Base-by-base conservation (phyloP, 2,888 invertebrate genomes). In the Syrista parreyssii region DNA sequence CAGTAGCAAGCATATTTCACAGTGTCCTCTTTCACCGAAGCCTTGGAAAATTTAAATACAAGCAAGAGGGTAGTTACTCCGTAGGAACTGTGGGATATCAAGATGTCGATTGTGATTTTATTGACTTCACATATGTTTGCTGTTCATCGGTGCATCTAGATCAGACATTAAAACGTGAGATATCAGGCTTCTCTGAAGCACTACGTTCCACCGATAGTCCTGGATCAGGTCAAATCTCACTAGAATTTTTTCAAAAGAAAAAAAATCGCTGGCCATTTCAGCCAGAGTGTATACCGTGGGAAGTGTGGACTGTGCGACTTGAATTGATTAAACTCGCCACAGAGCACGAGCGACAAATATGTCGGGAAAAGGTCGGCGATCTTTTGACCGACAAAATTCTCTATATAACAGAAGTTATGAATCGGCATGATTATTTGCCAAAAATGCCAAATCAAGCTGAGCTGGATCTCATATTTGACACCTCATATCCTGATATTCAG, bases 101-200 rank as follows among this genome's bases (percentile, higher is more conserved):
- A 85, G 99, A 99, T 92, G 97, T 99, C 68, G 98, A 98, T 92
- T 99, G 99, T 93, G 98, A 99, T 92, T 98, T 98, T 91, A 96
- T 99, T 87, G 99, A 99, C 92, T 96, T 99, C 91, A 99, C 99
- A 11, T 99, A 99, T 92, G 99, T 98, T 35, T 96, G 98, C 91
- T 98, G 98, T 92, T 96, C 97, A 82, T 98, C 98, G 55, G 94
- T 95, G n/a, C 93, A 93, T 76, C 93, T 97, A 73, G 95, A 95
- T 82, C 94, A 94, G 86, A 95, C 93, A 83, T 93, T 96, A 85
- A 96, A 94, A 90, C 94, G 93, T 80, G 96, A 95, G 90, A 96
- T 97, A 80, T 95, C 95, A 32, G 93, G 94, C 78, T 97, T 97
- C 90, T 96, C 96, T 30, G 95, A 96, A 87, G 94, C 95, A 75